These are phyloP conservation scores for Lamellibrachia luymesi DNA, from an alignment of 1,140 invertebrate genomes.

Conservation along the genomic window DNA sequence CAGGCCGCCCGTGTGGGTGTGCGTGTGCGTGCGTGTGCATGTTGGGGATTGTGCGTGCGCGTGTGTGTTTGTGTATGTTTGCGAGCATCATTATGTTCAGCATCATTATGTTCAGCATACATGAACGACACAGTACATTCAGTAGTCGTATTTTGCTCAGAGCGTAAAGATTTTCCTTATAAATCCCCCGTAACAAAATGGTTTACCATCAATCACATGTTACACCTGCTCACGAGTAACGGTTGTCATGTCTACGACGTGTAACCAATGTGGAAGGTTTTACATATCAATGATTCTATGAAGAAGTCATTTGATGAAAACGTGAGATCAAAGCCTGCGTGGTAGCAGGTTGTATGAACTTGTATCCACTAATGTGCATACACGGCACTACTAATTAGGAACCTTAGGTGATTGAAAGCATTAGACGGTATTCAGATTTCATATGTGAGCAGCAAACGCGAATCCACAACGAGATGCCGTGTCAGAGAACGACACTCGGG, in stretches of 20 bases:
- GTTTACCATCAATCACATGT: neutral
- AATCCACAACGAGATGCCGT: neutral
- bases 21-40: no score
- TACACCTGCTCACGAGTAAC: neutral
- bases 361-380: neutral
- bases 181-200: neutral
- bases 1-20: no score
- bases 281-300: neutral
- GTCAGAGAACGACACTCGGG: neutral
- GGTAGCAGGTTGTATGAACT: neutral
- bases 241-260: neutral
- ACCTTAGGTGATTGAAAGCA: neutral
- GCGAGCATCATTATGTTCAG: no score
- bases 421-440: neutral
- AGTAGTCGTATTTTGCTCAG: no score
- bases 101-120: no score
- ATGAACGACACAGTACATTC: no score
- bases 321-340: neutral
- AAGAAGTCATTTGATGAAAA: neutral
- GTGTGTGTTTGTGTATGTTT: no score
- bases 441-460: neutral
- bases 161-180: neutral
- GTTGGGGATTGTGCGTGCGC: no score
- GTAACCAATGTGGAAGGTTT: neutral
- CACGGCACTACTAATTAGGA: neutral